Evolutionary conservation across 1,140 invertebrate species (phyloP).

Genomic region (Drosophila pallidifrons): DNA sequence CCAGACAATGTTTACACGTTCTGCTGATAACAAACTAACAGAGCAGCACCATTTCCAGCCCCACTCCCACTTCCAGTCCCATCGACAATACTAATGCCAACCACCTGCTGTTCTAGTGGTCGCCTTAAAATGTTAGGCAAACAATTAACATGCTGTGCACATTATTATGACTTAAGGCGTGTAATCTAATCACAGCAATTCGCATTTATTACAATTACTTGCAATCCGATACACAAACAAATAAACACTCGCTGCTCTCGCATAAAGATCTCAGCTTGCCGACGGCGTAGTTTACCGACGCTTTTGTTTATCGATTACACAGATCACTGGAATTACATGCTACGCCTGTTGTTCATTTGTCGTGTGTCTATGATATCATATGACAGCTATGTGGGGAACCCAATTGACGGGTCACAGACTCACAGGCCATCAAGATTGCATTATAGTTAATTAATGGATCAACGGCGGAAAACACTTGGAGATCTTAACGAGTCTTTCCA

Average conservation of each 20-base stretch:
- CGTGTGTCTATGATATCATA: slow-evolving; percentile 33
- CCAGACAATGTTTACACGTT: slow-evolving; percentile 45
- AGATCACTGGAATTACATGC: slow-evolving; percentile 31
- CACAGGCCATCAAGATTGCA: slow-evolving; percentile 20
- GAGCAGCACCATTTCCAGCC: neutral
- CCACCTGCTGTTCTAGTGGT: neutral
- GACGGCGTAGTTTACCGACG: slow-evolving; percentile 11
- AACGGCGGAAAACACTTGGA: neutral
- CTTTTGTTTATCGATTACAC: slow-evolving; percentile 26
- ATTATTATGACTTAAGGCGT: neutral
- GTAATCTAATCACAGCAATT: slow-evolving; percentile 31
- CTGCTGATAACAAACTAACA: slow-evolving; percentile 30
- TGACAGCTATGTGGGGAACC: slow-evolving; percentile 26
- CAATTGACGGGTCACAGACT: slow-evolving; percentile 20
- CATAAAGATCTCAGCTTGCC: slow-evolving; percentile 37
- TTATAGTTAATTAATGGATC: slow-evolving; percentile 34
- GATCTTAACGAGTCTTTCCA: neutral
- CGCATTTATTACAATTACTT: slow-evolving; percentile 26
- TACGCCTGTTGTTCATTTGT: neutral
- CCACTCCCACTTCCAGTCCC: neutral
- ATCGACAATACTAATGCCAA: neutral
- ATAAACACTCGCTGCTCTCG: neutral
- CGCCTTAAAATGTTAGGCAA: slow-evolving; percentile 11
- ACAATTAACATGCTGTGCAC: slow-evolving; percentile 16
- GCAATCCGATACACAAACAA: slow-evolving; percentile 5